Base-by-base conservation (phyloP, 2,888 invertebrate species). In the Neuroscelio doddi region DNA sequence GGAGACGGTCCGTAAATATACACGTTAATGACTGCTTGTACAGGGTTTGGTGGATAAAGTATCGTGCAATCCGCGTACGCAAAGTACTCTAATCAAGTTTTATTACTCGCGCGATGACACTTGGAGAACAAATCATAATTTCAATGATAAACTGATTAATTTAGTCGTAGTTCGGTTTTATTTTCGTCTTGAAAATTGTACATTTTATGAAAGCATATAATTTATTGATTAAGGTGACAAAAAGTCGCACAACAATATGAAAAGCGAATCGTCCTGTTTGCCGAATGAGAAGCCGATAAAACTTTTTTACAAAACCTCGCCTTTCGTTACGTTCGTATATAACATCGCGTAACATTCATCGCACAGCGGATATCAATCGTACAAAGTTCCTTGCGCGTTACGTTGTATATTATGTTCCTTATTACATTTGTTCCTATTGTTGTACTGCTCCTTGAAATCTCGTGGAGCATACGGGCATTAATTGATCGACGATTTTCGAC, bases 381-480 rank as follows among this genome's bases (percentile, higher is more conserved):
- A 71, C 75, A 72, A 78, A 80, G 79, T 81, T 81, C 77, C 80
- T 80, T 69, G 70, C 69, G 75, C 75, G 74, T 78, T 76, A 73
- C 70, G 72, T 78, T 65, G 67, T 58, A 61, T 64, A 61, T 65
- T 72, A 81, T 80, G 81, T 81, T 81, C 81, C 80, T 81, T 75
- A 70, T 75, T 73, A 64, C 71, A 71, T 79, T 80, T 78, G 81
- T 81, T 81, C 81, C 80, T 81, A 80, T 80, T 76, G 76, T 76
- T 79, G 71, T 75, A 75, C 73, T 74, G 59, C 64, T 59, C 29
- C 29, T n/a, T 41, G 41, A 38, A 38, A 38, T 38, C 38, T 41
- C 24, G 14, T 14, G 41, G 41, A 41, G 41, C 41, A 41, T 26
- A 24, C 41, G 64, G 64, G 64, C 64, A 64, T 64, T 64, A 64